phyloP scores from a whole-genome alignment of 2,888 invertebrate species.

The Sicus ferrugineus region DNA sequence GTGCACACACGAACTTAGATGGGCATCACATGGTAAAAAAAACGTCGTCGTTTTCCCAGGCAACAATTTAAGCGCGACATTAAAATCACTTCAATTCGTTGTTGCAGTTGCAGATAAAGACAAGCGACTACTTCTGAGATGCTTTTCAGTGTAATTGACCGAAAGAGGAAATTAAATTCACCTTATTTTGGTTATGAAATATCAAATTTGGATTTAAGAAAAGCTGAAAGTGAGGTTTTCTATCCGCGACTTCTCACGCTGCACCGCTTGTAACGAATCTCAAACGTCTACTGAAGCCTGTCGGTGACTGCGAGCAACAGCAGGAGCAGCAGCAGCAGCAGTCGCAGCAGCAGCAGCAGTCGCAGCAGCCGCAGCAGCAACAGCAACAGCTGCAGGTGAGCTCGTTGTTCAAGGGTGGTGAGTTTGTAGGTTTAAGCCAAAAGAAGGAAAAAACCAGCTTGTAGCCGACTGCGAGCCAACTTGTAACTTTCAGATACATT shows the following conservation, averaged over 20 bases:
- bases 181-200: too few species aligned
- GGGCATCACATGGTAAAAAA: too few species aligned
- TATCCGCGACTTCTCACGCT: not conserved
- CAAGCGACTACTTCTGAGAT: too few species aligned
- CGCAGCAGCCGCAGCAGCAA: slow-evolving; percentile 3
- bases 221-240: not conserved
- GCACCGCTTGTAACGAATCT: slow-evolving; percentile 22
- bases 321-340: slow-evolving; percentile 6
- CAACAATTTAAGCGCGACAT: slow-evolving; percentile 20
- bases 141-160: too few species aligned
- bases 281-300: slow-evolving; percentile 27
- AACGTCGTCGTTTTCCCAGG: slow-evolving; percentile 28
- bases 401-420: slow-evolving; percentile 19
- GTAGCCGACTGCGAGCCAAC: not conserved
- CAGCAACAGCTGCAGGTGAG: slow-evolving; percentile 14
- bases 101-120: too few species aligned
- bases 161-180: too few species aligned
- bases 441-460: not conserved
- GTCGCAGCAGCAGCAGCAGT: slow-evolving; percentile 9
- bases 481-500: slow-evolving; percentile 11
- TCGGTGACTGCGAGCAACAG: slow-evolving; percentile 6
- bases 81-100: not conserved
- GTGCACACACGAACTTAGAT: too few species aligned
- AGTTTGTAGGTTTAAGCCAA: not conserved
- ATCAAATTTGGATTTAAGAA: too few species aligned